These are phyloP conservation scores for Entomyzon cyanotis DNA, from an alignment of 2,113 vertebrate genomes.

Conservation along the genomic window DNA sequence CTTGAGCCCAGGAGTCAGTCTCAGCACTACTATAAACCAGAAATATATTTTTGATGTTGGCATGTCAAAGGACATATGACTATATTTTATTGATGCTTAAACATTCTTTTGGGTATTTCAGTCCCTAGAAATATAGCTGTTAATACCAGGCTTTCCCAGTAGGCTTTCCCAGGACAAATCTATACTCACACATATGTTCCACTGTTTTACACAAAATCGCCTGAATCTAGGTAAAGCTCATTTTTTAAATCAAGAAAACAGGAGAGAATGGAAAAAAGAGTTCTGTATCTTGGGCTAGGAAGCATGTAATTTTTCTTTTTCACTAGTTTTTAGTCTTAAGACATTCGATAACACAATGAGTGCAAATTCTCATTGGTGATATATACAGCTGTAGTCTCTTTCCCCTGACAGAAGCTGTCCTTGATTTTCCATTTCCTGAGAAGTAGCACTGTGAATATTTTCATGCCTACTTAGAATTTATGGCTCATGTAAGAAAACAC, in stretches of 20 bases:
- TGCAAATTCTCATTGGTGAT: not conserved
- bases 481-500: not conserved
- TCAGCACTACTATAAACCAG: not conserved
- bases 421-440: not conserved
- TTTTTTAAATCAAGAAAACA: not conserved
- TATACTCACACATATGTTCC: not conserved
- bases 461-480: not conserved
- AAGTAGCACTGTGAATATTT: not conserved
- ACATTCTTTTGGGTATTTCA: not conserved
- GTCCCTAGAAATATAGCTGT: not conserved
- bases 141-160: not conserved
- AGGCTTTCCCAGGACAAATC: not conserved
- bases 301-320: not conserved
- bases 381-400: not conserved
- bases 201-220: not conserved
- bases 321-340: not conserved
- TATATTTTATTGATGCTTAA: not conserved
- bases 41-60: not conserved
- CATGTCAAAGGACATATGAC: not conserved
- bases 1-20: not conserved
- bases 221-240: not conserved
- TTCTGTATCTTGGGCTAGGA: not conserved
- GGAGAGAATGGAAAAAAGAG: not conserved
- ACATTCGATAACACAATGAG: not conserved
- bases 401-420: not conserved